These are phyloP conservation scores for Drosophila demipolita DNA, from an alignment of 2,888 invertebrate genomes.

Conservation along the genomic window DNA sequence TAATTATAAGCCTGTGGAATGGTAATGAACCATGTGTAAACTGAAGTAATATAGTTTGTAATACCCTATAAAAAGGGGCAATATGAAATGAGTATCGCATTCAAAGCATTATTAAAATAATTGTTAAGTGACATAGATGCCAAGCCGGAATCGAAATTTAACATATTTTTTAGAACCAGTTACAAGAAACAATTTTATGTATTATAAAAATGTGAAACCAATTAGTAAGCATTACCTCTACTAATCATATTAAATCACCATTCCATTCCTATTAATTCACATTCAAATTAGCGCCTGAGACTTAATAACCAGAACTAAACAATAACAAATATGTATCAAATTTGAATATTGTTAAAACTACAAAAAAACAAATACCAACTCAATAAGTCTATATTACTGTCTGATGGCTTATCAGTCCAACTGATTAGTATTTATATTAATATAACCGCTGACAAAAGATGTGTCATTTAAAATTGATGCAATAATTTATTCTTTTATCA, in stretches of 20 bases:
- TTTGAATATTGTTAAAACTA: not conserved
- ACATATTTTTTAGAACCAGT: not conserved
- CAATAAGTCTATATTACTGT: not conserved
- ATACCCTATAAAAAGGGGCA: slow-evolving; percentile 7
- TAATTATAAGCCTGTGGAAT: slow-evolving; percentile 32
- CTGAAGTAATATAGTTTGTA: not conserved
- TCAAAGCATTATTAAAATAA: not conserved
- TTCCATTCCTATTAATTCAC: not conserved
- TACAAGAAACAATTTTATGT: not conserved
- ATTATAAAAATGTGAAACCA: not conserved
- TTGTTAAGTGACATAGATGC: not conserved
- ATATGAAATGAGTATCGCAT: not conserved
- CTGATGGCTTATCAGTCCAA: not conserved
- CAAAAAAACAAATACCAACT: not conserved
- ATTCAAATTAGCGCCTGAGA: not conserved
- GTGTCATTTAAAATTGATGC: not conserved
- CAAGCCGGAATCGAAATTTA: not conserved
- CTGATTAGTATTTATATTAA: not conserved
- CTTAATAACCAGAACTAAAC: not conserved
- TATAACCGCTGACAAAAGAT: not conserved
- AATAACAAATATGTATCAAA: not conserved
- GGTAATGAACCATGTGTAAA: slow-evolving; percentile 13
- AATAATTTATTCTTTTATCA: slow-evolving; percentile 14
- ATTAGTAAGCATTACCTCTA: not conserved
- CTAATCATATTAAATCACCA: not conserved